Percentiles rank a stretch among this genome's conserved stretches.
These are phyloP conservation scores for Blastomussa wellsi DNA, from an alignment of 92 coral and sea anemone species.

Conservation along the genomic window DNA sequence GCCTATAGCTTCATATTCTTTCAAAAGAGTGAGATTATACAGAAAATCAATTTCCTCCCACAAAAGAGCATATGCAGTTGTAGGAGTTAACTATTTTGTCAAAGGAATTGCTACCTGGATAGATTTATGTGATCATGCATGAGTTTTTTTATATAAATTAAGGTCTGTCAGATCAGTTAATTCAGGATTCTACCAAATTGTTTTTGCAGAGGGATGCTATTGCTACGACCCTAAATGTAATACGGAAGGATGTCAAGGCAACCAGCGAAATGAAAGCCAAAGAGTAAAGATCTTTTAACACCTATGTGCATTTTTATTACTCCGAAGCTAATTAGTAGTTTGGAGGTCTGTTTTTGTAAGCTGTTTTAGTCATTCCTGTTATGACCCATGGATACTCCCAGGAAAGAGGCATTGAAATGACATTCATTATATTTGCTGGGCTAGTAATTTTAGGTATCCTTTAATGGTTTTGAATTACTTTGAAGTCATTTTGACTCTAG, in stretches of 20 bases:
- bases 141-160: neutral
- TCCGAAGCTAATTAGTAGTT: neutral
- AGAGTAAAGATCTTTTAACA: neutral
- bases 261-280: neutral
- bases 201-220: conserved; percentile 12
- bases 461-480: no score
- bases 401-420: no score
- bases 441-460: no score
- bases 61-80: neutral
- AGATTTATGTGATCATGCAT: no score
- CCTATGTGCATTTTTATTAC: neutral
- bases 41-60: neutral
- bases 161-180: neutral
- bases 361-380: no score
- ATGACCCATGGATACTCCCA: no score
- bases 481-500: no score
- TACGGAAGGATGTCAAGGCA: neutral
- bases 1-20: no score
- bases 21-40: no score
- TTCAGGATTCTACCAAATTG: neutral
- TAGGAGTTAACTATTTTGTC: neutral
- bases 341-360: neutral
- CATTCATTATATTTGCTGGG: no score
- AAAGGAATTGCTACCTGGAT: neutral
- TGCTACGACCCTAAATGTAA: neutral